These are phyloP conservation scores for Paguma larvata DNA, from an alignment of 2,797 vertebrate genomes.

Conservation along the genomic window DNA sequence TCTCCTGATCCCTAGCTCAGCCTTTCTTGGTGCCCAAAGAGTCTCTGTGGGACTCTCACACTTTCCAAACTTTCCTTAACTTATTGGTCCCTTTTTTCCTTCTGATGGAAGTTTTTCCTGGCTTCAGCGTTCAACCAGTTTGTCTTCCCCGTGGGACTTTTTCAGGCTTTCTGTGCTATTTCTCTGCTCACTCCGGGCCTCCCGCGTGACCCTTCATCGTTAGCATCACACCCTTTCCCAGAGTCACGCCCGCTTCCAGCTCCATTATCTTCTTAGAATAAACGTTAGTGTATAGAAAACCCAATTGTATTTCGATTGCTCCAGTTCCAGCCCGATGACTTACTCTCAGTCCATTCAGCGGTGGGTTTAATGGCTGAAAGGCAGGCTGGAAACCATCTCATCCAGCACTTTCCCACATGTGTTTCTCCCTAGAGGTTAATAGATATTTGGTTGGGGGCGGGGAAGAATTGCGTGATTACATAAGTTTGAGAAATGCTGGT, in stretches of 20 bases:
- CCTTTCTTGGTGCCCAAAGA: not conserved
- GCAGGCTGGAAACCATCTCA: not conserved
- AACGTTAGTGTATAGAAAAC: not conserved
- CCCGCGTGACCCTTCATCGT: accelerated
- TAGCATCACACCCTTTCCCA: not conserved
- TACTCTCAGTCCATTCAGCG: not conserved
- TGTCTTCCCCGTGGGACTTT: not conserved
- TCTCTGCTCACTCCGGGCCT: not conserved
- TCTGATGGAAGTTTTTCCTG: not conserved
- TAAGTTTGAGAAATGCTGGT: constrained; percentile 38
- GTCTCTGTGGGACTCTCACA: not conserved
- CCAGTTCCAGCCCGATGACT: not conserved
- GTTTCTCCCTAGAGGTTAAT: not conserved
- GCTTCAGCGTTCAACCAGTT: not conserved
- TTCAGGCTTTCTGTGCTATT: not conserved
- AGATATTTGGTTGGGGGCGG: not conserved
- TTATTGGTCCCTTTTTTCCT: not conserved
- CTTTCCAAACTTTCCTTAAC: not conserved
- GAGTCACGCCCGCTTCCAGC: not conserved
- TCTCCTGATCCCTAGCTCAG: not conserved
- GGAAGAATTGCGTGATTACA: not conserved
- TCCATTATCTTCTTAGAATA: not conserved
- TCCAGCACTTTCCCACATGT: not conserved
- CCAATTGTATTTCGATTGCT: not conserved
- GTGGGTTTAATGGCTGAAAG: not conserved